A percentile compares a stretch with the other conserved stretches of the same genome.
Evolutionary conservation across 2,113 vertebrate species (phyloP).

Genomic region (Pachycephala philippinensis): DNA sequence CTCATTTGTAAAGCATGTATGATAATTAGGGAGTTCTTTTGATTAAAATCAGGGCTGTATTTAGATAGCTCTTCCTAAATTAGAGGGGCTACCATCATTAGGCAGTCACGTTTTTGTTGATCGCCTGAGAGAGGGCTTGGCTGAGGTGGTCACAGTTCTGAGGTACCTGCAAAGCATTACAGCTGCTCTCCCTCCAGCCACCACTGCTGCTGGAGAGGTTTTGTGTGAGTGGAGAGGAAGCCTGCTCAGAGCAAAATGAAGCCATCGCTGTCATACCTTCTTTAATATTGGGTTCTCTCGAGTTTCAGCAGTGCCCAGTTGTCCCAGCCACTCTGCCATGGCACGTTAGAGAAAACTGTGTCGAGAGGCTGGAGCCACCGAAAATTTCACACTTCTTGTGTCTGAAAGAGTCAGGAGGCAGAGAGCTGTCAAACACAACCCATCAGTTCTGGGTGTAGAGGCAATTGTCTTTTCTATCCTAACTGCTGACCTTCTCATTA

Average conservation of each 20-base stretch:
- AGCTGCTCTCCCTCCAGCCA: neutral
- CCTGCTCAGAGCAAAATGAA: neutral
- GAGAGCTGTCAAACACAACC: neutral
- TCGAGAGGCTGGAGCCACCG: neutral
- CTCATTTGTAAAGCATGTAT: neutral
- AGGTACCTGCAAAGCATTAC: neutral
- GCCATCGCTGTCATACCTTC: neutral
- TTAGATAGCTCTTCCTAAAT: neutral
- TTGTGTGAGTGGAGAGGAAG: neutral
- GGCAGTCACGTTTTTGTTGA: neutral
- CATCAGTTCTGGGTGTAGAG: neutral
- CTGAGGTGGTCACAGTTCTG: neutral
- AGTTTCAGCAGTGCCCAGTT: neutral
- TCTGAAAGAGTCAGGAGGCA: neutral
- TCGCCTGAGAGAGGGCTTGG: neutral
- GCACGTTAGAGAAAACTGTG: neutral
- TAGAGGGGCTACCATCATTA: neutral
- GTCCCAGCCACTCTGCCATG: neutral
- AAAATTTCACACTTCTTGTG: neutral
- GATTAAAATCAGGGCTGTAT: neutral
- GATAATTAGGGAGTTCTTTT: neutral
- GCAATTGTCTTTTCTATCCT: neutral
- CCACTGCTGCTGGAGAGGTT: neutral
- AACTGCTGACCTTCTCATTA: neutral
- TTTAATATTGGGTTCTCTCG: neutral